Evolutionary conservation across 2,888 invertebrate genomes (phyloP).

Genomic region (Mythimna lalbum): DNA sequence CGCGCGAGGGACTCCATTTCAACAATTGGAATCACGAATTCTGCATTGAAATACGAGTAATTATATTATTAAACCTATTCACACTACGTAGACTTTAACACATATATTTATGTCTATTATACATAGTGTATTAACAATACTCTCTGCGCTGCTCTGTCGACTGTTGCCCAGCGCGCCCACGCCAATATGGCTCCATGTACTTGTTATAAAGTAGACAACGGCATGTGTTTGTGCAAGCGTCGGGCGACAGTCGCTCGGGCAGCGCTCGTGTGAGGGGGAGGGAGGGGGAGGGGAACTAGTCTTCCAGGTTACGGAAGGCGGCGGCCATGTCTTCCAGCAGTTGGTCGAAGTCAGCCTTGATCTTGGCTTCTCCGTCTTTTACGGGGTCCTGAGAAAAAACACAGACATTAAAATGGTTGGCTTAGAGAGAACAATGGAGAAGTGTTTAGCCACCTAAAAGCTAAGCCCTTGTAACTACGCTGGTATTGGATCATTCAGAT

Average conservation of each 20-base stretch:
- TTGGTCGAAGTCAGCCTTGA: constrained; percentile 99
- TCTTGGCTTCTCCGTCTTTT: constrained; percentile 99
- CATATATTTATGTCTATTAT: constrained; percentile 71
- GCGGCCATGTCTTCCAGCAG: constrained; percentile 99
- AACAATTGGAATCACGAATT: constrained; percentile 76
- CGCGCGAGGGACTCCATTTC: constrained; percentile 48
- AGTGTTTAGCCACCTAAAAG: too few species aligned
- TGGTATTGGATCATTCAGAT: too few species aligned
- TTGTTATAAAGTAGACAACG: constrained; percentile 6
- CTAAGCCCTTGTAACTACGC: too few species aligned
- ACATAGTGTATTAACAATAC: constrained; percentile 71
- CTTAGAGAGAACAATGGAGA: background rate
- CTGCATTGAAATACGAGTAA: constrained; percentile 74
- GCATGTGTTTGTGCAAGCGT: constrained; percentile 44
- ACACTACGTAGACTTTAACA: constrained; percentile 75
- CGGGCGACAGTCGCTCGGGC: constrained; percentile 8
- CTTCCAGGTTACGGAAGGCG: constrained; percentile 99
- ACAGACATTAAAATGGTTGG: background rate
- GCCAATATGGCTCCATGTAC: constrained; percentile 46
- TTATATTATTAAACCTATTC: constrained; percentile 73
- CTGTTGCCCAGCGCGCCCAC: constrained; percentile 14
- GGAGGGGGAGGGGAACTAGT: constrained; percentile 90
- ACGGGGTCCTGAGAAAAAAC: constrained; percentile 95
- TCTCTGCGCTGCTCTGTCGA: constrained; percentile 44
- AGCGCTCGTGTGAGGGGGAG: background rate